Evolutionary conservation across 2,113 vertebrate genomes (phyloP).

Genomic region (Pavo muticus): DNA sequence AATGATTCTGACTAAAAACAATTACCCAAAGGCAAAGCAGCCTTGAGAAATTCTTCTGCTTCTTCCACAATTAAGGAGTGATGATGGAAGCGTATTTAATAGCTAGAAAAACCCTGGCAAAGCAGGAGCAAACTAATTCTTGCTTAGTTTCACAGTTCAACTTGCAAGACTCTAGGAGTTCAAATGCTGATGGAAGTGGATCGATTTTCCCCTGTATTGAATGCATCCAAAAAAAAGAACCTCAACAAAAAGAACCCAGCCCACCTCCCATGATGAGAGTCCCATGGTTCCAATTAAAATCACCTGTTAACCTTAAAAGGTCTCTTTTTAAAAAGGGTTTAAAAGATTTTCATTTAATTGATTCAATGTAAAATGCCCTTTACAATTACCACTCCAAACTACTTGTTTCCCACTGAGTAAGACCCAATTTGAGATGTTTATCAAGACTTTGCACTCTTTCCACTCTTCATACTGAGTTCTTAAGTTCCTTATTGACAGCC

Average conservation of each 20-base stretch:
- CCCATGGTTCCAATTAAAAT: constrained; percentile 96
- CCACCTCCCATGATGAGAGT: constrained; percentile 76
- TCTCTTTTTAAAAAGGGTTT: constrained; percentile 94
- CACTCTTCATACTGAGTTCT: constrained; percentile 90
- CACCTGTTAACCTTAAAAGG: constrained; percentile 98
- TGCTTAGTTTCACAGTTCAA: constrained; percentile 68
- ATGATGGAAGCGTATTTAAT: not conserved
- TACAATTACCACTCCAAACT: constrained; percentile 95
- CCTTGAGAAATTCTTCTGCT: not conserved
- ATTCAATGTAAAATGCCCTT: constrained; percentile 91
- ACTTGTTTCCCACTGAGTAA: constrained; percentile 92
- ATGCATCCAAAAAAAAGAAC: constrained; percentile 76
- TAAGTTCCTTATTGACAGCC: constrained; percentile 85
- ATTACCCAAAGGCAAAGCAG: not conserved
- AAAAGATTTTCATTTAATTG: constrained; percentile 99
- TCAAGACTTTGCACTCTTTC: constrained; percentile 91
- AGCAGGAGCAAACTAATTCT: constrained; percentile 29
- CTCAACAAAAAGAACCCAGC: not conserved
- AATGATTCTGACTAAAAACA: not conserved
- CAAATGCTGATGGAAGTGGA: constrained; percentile 83
- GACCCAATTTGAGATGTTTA: constrained; percentile 99
- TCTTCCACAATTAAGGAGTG: not conserved
- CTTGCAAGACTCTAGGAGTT: constrained; percentile 78
- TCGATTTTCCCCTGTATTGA: constrained; percentile 80
- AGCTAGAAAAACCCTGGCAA: not conserved